Evolutionary conservation across 2,888 invertebrate genomes (phyloP), one percentile per base, ranked within the genome.

Genomic region (Masnerella sp.): DNA sequence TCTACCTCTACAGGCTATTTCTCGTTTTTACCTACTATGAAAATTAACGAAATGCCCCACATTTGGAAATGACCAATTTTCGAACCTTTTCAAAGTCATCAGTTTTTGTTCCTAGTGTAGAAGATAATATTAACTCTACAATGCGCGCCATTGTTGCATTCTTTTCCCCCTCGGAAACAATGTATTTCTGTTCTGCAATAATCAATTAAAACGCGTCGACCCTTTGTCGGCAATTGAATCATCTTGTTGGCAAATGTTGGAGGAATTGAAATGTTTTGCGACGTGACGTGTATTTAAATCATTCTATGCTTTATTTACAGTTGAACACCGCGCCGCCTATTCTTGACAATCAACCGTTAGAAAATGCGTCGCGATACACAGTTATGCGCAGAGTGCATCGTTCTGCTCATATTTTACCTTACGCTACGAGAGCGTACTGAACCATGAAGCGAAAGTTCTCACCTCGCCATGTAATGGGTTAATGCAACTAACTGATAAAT

Each of bases 361-460:
- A 52, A 71, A 75, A 75, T 71, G 67, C 70, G 74, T 75, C 70
- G 74, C 71, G 58, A 40, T 71, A 71, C 71, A 75, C 74, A 75
- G 74, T 75, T 75, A 75, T 67, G 74, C 58, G 61, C 34, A 28
- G 70, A 71, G 74, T 68, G 67, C 74, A 70, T 74, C 74, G 70
- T 28, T 70, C 74, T 54, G 54, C 22, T 62, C 64, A 74, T 74
- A 74, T 70, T 70, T 65, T 61, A 69, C 65, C 59, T 74, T 59
- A 62, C 43, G 30, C 36, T 54, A 56, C 59, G 28, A 40, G 70
- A 74, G 54, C 59, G 70, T 74, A 67, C 74, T 70, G 74, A 74
- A 70, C 74, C 65, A 67, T 74, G 74, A 74, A 74, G 74, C 74
- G 74, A 74, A 74, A 74, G 74, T 74, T 70, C 70, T 74, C 74